Conservation (phyloP, 2,113 vertebrate genomes). For the Pongo abelii region DNA sequence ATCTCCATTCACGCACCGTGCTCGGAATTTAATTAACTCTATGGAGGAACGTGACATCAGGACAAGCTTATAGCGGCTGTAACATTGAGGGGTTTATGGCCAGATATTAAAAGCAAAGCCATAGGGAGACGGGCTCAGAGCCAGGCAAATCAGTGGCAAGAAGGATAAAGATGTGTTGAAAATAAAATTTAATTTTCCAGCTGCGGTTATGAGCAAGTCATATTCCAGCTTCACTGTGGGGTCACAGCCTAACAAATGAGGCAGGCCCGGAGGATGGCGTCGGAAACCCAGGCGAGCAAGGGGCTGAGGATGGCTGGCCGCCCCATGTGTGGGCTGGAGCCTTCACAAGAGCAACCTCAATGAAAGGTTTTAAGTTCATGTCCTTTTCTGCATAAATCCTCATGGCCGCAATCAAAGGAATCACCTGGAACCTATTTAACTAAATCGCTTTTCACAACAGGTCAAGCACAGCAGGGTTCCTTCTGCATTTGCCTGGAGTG, state of each 20-base stretch:
- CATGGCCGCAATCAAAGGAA: neutral
- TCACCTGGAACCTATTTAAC: neutral
- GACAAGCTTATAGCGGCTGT: slow-evolving; percentile 78
- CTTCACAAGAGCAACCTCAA: fast-evolving
- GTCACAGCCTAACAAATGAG: slow-evolving; percentile 55
- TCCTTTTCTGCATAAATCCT: neutral
- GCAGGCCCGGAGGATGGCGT: neutral
- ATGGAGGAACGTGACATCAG: slow-evolving; percentile 67
- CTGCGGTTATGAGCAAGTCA: slow-evolving; percentile 47
- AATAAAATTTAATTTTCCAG: slow-evolving; percentile 81
- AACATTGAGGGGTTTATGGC: slow-evolving; percentile 81
- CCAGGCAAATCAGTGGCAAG: slow-evolving; percentile 72
- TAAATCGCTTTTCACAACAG: neutral
- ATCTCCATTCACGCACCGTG: slow-evolving; percentile 76
- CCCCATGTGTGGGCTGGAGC: neutral
- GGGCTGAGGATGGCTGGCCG: fast-evolving
- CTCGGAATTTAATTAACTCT: slow-evolving; percentile 83
- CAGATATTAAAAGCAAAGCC: slow-evolving; percentile 81
- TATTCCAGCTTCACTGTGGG: slow-evolving; percentile 20
- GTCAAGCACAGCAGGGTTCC: neutral
- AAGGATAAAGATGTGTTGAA: slow-evolving; percentile 75
- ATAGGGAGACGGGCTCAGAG: slow-evolving; percentile 70
- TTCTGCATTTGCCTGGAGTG: neutral
- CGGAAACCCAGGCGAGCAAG: fast-evolving
- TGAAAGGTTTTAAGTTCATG: fast-evolving